Evolutionary conservation across 2,888 invertebrate genomes (phyloP).

Genomic region (Epirrhoe alternata): DNA sequence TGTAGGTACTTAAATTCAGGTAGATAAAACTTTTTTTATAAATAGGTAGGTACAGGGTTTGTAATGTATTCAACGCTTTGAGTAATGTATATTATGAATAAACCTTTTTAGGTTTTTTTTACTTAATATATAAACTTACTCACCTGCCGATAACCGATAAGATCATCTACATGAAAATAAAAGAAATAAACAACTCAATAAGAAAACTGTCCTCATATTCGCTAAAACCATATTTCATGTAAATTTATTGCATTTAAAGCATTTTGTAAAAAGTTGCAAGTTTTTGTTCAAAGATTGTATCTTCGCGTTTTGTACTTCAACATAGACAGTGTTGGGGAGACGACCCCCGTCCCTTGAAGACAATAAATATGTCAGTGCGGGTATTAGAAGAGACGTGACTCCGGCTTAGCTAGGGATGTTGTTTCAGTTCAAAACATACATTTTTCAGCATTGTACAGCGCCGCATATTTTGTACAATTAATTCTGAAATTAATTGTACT

Average conservation of each 20-base stretch:
- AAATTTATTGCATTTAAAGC: slow-evolving; percentile 41
- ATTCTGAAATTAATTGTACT: too few species aligned
- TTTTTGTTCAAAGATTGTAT: slow-evolving; percentile 53
- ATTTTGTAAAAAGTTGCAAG: slow-evolving; percentile 37
- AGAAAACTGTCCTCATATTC: slow-evolving; percentile 23
- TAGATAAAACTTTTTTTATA: too few species aligned
- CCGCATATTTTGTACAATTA: too few species aligned
- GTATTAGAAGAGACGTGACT: slow-evolving; percentile 72
- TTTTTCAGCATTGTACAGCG: too few species aligned
- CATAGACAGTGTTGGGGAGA: slow-evolving; percentile 53
- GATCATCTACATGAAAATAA: background rate
- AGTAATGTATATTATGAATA: too few species aligned
- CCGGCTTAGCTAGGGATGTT: slow-evolving; percentile 55
- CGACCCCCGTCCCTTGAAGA: slow-evolving; percentile 68
- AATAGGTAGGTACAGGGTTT: too few species aligned
- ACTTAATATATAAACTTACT: background rate
- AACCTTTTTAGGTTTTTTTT: too few species aligned
- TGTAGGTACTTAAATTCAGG: too few species aligned
- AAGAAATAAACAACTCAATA: slow-evolving; percentile 27
- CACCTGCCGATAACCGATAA: background rate
- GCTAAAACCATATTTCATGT: slow-evolving; percentile 38
- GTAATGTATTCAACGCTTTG: background rate
- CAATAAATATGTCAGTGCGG: slow-evolving; percentile 84
- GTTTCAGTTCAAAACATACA: background rate
- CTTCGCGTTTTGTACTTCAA: slow-evolving; percentile 47